Evolutionary conservation across 2,797 vertebrate species (phyloP).

Genomic region (Meriones psammophilus): DNA sequence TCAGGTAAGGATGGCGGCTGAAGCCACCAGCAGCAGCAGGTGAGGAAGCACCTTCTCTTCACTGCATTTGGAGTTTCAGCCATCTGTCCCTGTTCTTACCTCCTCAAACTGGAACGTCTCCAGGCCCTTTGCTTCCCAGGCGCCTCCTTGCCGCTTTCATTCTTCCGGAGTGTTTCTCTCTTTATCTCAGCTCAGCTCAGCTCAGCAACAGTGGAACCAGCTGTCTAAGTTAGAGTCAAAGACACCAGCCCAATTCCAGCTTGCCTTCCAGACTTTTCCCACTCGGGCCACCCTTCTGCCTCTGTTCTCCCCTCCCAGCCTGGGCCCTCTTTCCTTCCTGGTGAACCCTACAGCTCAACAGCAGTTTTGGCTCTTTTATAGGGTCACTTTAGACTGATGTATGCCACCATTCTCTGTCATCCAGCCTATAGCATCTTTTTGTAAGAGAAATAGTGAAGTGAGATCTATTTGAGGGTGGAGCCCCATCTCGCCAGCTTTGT

Average conservation of each 20-base stretch:
- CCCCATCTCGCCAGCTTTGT: not conserved
- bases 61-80: not conserved
- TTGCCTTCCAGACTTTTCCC: not conserved
- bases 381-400: not conserved
- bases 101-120: not conserved
- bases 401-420: not conserved
- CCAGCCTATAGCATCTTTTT: not conserved
- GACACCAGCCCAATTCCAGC: not conserved
- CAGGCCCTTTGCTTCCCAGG: not conserved
- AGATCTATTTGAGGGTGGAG: not conserved
- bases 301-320: not conserved
- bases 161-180: not conserved
- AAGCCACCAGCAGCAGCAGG: not conserved
- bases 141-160: not conserved
- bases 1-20: not conserved
- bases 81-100: not conserved
- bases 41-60: not conserved
- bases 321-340: not conserved
- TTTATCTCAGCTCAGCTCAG: not conserved
- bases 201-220: not conserved
- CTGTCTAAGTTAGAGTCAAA: not conserved
- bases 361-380: not conserved
- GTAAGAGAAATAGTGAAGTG: fast-evolving
- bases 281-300: not conserved
- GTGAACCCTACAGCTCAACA: no score